Evolutionary conservation across 2,113 vertebrate species (phyloP).

Genomic region (Setophaga coronata): DNA sequence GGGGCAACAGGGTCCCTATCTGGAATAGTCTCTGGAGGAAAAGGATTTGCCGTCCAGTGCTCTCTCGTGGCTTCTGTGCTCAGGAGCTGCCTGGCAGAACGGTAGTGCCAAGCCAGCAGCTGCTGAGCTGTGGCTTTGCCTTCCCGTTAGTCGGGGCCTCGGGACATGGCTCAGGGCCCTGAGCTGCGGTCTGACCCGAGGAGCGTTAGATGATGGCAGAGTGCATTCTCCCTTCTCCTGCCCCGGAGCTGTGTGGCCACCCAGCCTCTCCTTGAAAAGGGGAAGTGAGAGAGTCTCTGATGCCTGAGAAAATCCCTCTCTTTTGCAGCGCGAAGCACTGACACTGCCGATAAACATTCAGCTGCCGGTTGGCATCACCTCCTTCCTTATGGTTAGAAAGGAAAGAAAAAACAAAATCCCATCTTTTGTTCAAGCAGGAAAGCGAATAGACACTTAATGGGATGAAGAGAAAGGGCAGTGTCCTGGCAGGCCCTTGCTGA

Average conservation of each 20-base stretch:
- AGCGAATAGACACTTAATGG: not conserved
- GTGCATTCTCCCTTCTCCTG: not conserved
- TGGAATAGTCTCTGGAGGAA: not conserved
- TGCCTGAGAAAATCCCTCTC: not conserved
- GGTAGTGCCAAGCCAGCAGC: not conserved
- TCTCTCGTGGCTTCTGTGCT: not conserved
- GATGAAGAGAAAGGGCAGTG: not conserved
- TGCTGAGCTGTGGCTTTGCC: not conserved
- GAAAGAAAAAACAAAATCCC: not conserved
- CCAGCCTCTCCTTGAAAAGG: not conserved
- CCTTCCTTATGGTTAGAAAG: not conserved
- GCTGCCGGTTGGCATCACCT: not conserved
- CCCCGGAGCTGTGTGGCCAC: not conserved
- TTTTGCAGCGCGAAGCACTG: not conserved
- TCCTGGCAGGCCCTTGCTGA: not conserved
- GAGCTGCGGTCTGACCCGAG: not conserved
- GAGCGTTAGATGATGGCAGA: not conserved
- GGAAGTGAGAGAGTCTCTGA: not conserved
- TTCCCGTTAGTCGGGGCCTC: not conserved
- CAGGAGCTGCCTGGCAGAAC: not conserved
- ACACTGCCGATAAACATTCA: not conserved
- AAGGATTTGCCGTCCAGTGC: not conserved
- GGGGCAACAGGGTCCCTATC: not conserved
- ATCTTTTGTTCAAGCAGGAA: conserved; percentile 29
- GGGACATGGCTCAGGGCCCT: not conserved